phyloP scores from a whole-genome alignment of 2,888 invertebrate genomes.

The Vandiemenella viatica region DNA sequence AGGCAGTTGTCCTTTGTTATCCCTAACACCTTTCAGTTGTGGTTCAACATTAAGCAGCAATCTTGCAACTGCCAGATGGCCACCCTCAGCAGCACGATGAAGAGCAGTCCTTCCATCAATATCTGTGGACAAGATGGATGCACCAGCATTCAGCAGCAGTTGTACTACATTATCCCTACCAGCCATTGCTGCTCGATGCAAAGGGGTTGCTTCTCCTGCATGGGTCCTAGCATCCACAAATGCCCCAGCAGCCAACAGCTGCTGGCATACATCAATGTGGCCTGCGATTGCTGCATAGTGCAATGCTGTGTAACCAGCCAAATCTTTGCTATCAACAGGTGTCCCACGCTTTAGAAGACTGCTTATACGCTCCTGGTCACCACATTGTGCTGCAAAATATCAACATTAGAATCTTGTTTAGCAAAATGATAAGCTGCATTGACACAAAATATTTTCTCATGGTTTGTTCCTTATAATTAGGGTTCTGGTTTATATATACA shows the following conservation, averaged over 20 bases:
- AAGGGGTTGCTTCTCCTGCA: background rate
- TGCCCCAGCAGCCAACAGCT: constrained; percentile 26
- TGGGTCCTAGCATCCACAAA: background rate
- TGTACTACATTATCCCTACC: background rate
- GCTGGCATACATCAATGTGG: constrained; percentile 31
- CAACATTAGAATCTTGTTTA: no score
- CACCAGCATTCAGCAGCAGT: background rate
- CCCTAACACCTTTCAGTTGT: no score
- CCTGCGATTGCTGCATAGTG: constrained; percentile 55
- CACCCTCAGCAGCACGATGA: background rate
- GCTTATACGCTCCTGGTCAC: constrained; percentile 50
- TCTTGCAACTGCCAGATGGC: background rate
- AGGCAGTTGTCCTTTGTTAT: no score
- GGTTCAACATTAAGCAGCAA: no score
- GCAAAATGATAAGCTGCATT: no score
- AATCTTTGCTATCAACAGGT: constrained; percentile 45
- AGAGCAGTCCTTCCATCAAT: background rate
- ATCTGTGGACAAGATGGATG: background rate
- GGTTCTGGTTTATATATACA: no score
- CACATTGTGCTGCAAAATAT: constrained; percentile 48
- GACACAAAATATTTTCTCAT: no score
- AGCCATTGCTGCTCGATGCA: background rate
- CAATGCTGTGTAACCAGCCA: constrained; percentile 64
- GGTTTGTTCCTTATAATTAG: no score
- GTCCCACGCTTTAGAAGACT: constrained; percentile 47